phyloP scores from a whole-genome alignment of 1,140 invertebrate genomes.

The Panulirus ornatus region DNA sequence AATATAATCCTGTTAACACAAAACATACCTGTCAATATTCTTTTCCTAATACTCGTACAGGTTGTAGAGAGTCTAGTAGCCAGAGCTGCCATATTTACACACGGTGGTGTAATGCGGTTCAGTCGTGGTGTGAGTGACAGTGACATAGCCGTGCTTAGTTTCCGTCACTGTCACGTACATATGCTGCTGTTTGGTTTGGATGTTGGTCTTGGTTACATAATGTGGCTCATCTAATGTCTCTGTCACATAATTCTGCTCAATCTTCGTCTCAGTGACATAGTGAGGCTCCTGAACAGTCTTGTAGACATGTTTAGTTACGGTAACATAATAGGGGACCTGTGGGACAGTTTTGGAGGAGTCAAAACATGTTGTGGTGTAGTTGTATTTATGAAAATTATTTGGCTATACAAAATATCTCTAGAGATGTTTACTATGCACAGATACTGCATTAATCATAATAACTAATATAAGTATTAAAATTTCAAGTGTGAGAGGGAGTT shows the following conservation, averaged over 20 bases:
- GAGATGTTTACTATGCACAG: too few relatives aligned
- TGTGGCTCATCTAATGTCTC: slow-evolving; percentile 74
- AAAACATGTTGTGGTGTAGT: too few relatives aligned
- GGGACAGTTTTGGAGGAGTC: neutral
- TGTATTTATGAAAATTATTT: too few relatives aligned
- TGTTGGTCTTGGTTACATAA: slow-evolving; percentile 74
- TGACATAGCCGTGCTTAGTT: slow-evolving; percentile 74
- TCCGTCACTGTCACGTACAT: slow-evolving; percentile 74
- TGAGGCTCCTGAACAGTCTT: slow-evolving; percentile 75
- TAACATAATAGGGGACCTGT: slow-evolving; percentile 74
- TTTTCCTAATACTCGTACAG: neutral
- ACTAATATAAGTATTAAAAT: too few relatives aligned
- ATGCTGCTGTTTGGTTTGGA: slow-evolving; percentile 68
- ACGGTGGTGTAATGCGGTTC: slow-evolving; percentile 73
- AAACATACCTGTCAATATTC: neutral
- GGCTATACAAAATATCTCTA: too few relatives aligned
- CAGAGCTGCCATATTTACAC: slow-evolving; percentile 74
- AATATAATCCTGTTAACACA: neutral
- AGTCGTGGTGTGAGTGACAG: slow-evolving; percentile 70
- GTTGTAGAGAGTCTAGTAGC: neutral
- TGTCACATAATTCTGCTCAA: slow-evolving; percentile 74
- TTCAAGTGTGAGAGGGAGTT: too few relatives aligned
- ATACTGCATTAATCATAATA: too few relatives aligned
- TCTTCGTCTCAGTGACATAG: slow-evolving; percentile 75
- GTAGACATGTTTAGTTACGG: slow-evolving; percentile 73